Conservation (phyloP, 2,888 invertebrate genomes). For the Drosophila paramelanica region DNA sequence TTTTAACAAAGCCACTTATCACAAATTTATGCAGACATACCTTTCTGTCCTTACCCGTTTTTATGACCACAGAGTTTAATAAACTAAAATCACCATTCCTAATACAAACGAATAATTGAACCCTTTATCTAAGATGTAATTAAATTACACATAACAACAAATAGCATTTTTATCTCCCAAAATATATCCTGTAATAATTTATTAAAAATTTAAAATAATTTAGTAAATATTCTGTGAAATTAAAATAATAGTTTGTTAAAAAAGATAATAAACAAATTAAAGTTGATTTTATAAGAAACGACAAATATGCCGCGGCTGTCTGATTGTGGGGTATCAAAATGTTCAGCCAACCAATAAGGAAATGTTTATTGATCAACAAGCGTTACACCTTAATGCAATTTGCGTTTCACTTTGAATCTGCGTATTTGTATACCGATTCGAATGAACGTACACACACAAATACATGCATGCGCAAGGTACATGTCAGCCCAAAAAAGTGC, state of each 20-base stretch:
- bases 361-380: constrained; percentile 40
- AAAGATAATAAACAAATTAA: no score
- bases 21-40: no score
- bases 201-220: neutral
- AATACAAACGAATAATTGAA: neutral
- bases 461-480: neutral
- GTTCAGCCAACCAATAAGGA: constrained; percentile 13
- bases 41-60: neutral
- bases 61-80: neutral
- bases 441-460: constrained; percentile 4
- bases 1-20: no score
- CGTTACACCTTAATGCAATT: constrained; percentile 47
- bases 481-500: constrained; percentile 24
- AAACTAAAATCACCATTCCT: neutral
- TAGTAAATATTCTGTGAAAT: no score
- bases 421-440: constrained; percentile 1
- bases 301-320: neutral
- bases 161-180: neutral
- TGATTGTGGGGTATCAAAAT: neutral
- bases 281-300: neutral
- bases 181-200: neutral
- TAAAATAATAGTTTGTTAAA: no score
- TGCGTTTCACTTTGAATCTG: constrained; percentile 42
- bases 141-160: neutral
- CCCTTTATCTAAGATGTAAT: neutral